These are phyloP conservation scores for Etheostoma perlongum DNA, from an alignment of 2,797 vertebrate species.

Conservation along the genomic window DNA sequence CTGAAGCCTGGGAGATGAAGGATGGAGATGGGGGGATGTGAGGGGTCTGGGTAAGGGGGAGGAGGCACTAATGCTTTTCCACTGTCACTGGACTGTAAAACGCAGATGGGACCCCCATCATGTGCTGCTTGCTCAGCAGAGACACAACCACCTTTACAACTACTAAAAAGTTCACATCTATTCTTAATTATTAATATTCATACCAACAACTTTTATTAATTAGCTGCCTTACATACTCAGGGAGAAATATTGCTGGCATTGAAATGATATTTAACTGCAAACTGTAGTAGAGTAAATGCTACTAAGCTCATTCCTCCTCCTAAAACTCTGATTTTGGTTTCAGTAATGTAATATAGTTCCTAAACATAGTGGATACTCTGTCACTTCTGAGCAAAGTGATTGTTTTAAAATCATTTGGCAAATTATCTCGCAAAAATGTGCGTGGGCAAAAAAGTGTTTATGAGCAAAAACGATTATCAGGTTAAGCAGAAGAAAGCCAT, in stretches of 20 bases:
- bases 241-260: conserved; percentile 9
- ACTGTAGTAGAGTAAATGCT: conserved; percentile 21
- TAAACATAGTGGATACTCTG: conserved; percentile 34
- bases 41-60: conserved; percentile 39
- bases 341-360: conserved; percentile 37
- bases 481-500: conserved; percentile 83
- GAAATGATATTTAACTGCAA: conserved; percentile 33
- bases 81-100: conserved; percentile 82
- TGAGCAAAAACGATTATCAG: conserved; percentile 82
- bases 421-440: conserved; percentile 67
- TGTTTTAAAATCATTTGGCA: conserved; percentile 62
- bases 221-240: not conserved
- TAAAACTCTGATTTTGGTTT: conserved; percentile 36
- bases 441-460: conserved; percentile 78
- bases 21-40: conserved; percentile 46
- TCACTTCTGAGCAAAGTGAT: conserved; percentile 55
- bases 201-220: conserved; percentile 9
- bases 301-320: conserved; percentile 28
- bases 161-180: conserved; percentile 25
- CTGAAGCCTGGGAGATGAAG: conserved; percentile 82
- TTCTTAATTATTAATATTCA: conserved; percentile 17
- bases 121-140: conserved; percentile 52
- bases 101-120: conserved; percentile 77
- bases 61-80: conserved; percentile 69
- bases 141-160: conserved; percentile 23